These are phyloP conservation scores for Drosophila yooni DNA, from an alignment of 2,888 invertebrate genomes.

Conservation along the genomic window DNA sequence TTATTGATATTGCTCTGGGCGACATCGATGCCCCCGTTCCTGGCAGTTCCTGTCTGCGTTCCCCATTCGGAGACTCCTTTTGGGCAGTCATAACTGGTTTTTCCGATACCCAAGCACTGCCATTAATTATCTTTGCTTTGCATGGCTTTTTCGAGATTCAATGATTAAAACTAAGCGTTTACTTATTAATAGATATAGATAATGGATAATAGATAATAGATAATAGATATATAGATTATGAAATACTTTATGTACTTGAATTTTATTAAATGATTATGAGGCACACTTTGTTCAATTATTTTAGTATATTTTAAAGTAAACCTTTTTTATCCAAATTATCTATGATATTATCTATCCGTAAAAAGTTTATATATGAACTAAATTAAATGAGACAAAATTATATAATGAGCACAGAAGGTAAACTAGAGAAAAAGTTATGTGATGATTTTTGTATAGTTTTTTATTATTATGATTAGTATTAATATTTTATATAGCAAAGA, in stretches of 20 bases:
- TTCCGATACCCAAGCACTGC: slow-evolving; percentile 19
- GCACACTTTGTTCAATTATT: too few relatives aligned
- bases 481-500: slow-evolving; percentile 52
- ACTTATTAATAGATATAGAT: neutral
- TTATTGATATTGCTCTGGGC: slow-evolving; percentile 51
- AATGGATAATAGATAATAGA: too few relatives aligned
- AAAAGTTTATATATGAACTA: too few relatives aligned
- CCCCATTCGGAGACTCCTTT: slow-evolving; percentile 9
- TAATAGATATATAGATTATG: too few relatives aligned
- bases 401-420: neutral
- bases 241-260: neutral
- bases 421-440: neutral
- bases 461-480: slow-evolving; percentile 11
- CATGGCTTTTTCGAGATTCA: neutral
- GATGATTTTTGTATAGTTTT: slow-evolving; percentile 30
- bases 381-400: neutral
- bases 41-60: slow-evolving; percentile 5
- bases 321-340: neutral
- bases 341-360: neutral
- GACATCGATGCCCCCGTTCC: slow-evolving; percentile 34
- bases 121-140: slow-evolving; percentile 31
- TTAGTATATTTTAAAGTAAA: neutral
- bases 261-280: neutral
- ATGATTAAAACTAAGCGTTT: neutral
- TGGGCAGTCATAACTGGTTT: slow-evolving; percentile 38